A percentile compares a stretch with the other conserved stretches of the same genome.
Evolutionary conservation across 1,140 invertebrate genomes (phyloP).

Genomic region (Euura saliciscinereae): DNA sequence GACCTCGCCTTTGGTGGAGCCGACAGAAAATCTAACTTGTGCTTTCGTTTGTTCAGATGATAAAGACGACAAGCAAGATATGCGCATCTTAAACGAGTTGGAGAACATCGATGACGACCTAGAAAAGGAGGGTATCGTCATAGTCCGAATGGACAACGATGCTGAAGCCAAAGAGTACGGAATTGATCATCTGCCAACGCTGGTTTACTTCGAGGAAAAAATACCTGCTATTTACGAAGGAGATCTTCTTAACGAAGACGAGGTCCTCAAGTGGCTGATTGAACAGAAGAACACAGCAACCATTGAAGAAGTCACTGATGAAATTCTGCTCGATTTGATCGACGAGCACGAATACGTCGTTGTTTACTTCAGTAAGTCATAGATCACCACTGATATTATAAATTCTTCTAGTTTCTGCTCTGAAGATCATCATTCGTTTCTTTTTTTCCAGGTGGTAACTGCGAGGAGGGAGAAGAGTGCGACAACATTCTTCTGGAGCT

Average conservation of each 20-base stretch:
- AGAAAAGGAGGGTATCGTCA: slow-evolving; percentile 88
- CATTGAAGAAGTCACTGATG: slow-evolving; percentile 94
- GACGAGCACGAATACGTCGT: slow-evolving; percentile 93
- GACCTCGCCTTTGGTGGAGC: neutral
- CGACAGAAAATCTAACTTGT: slow-evolving; percentile 12
- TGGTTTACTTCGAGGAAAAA: slow-evolving; percentile 92
- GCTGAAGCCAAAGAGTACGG: slow-evolving; percentile 90
- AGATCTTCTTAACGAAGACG: slow-evolving; percentile 89
- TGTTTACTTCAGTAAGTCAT: slow-evolving; percentile 85
- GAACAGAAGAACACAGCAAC: slow-evolving; percentile 90
- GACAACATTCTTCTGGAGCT: slow-evolving; percentile 84
- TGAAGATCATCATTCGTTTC: slow-evolving; percentile 3
- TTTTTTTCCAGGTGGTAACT: slow-evolving; percentile 71
- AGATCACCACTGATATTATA: neutral
- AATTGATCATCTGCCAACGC: slow-evolving; percentile 85
- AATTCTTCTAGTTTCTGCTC: no score
- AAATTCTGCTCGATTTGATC: slow-evolving; percentile 86
- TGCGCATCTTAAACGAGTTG: slow-evolving; percentile 84
- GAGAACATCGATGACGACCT: slow-evolving; percentile 94
- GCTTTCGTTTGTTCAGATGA: slow-evolving; percentile 69
- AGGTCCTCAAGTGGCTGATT: slow-evolving; percentile 89
- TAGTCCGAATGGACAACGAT: slow-evolving; percentile 87
- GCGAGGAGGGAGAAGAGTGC: slow-evolving; percentile 85
- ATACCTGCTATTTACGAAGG: slow-evolving; percentile 92
- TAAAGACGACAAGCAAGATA: slow-evolving; percentile 88